Evolutionary conservation across 2,113 vertebrate species (phyloP).

Genomic region (Prionailurus viverrinus): DNA sequence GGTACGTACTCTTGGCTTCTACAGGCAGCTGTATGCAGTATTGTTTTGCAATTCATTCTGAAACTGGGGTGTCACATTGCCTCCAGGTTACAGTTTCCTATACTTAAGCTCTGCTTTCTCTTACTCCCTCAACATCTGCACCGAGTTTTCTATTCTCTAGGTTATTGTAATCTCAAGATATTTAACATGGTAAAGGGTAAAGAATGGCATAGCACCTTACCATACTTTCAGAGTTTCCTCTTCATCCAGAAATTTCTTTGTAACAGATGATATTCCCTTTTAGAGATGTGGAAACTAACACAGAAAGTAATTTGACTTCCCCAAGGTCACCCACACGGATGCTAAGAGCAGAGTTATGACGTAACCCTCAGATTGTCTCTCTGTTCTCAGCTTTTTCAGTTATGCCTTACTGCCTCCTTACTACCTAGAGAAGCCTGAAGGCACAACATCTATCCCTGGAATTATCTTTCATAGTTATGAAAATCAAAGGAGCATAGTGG

Average conservation of each 20-base stretch:
- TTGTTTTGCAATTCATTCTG: not conserved
- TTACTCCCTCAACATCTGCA: not conserved
- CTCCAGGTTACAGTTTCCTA: not conserved
- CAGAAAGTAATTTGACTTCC: not conserved
- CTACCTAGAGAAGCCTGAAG: not conserved
- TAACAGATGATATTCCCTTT: not conserved
- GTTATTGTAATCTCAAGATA: not conserved
- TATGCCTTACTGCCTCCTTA: not conserved
- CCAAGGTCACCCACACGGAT: not conserved
- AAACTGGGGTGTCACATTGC: not conserved
- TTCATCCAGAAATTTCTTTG: not conserved
- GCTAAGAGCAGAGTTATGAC: not conserved
- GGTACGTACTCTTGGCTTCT: conserved; percentile 89
- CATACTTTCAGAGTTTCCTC: not conserved
- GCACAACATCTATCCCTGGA: not conserved
- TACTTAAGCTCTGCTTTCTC: not conserved
- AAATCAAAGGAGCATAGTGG: not conserved
- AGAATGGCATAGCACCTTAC: not conserved
- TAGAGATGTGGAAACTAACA: not conserved
- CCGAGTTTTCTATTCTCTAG: not conserved
- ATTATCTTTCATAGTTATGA: no score
- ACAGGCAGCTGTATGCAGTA: not conserved
- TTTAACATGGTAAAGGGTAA: not conserved
- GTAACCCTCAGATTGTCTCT: not conserved
- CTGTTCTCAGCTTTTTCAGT: not conserved